phyloP scores from a whole-genome alignment of 1,140 invertebrate species.

The Cryptotermes secundus region DNA sequence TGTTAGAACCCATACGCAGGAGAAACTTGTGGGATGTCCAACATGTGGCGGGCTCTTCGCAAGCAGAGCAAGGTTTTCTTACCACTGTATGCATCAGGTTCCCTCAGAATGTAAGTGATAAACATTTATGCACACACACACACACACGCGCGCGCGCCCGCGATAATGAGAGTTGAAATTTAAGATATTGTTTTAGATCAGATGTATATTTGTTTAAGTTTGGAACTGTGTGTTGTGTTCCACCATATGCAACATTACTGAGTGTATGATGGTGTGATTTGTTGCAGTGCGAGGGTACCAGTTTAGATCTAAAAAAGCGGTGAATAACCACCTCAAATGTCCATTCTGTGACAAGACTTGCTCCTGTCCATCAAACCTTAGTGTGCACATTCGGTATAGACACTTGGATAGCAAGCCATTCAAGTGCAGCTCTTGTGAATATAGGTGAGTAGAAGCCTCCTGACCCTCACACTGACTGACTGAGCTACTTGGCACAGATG shows the following conservation, averaged over 20 bases:
- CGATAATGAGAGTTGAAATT: no score
- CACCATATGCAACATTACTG: no score
- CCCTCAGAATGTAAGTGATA: constrained; percentile 54
- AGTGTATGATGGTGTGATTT: neutral
- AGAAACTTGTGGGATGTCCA: constrained; percentile 83
- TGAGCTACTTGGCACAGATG: no score
- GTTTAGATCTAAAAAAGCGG: no score
- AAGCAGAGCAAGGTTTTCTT: constrained; percentile 75
- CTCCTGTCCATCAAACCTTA: constrained; percentile 70
- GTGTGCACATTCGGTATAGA: constrained; percentile 78
- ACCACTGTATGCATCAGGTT: constrained; percentile 83
- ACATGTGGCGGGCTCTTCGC: constrained; percentile 83
- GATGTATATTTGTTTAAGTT: no score
- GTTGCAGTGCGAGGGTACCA: constrained; percentile 60
- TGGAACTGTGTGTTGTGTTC: no score
- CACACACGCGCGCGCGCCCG: no score
- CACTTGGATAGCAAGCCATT: constrained; percentile 74
- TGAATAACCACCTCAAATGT: constrained; percentile 89
- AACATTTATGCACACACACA: no score
- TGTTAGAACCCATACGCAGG: constrained; percentile 78
- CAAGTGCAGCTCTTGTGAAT: constrained; percentile 72
- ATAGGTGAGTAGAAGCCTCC: constrained; percentile 51
- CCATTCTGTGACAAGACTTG: constrained; percentile 88
- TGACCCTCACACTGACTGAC: no score
- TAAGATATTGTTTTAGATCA: no score